Evolutionary conservation across 1,140 invertebrate genomes (phyloP).

Genomic region (Drosophila aff.): DNA sequence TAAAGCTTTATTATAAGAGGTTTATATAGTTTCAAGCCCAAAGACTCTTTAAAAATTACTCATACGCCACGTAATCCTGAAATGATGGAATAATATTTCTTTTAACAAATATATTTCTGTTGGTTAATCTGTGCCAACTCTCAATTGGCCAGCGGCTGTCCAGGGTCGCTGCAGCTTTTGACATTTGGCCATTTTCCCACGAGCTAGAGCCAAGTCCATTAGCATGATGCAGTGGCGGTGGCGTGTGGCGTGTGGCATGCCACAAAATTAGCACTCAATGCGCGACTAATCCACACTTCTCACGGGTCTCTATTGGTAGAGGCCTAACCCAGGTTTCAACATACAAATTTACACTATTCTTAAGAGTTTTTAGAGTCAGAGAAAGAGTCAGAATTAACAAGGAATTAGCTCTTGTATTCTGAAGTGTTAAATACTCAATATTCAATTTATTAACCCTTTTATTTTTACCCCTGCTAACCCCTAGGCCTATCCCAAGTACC

Average conservation of each 20-base stretch:
- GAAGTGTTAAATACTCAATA: background rate
- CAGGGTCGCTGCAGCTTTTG: constrained; percentile 57
- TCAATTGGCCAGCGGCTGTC: constrained; percentile 25
- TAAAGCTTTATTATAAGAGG: background rate
- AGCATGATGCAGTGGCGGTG: constrained; percentile 32
- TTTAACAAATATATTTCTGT: background rate
- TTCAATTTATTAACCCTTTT: background rate
- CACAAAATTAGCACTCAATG: constrained; percentile 55
- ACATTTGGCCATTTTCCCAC: constrained; percentile 70
- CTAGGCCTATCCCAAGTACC: constrained; percentile 86
- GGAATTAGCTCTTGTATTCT: too few species aligned
- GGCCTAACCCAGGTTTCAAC: constrained; percentile 86
- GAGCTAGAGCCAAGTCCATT: constrained; percentile 40
- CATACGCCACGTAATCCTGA: background rate
- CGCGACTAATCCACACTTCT: constrained; percentile 34
- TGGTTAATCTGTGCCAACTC: background rate
- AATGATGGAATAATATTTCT: background rate
- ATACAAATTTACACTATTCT: constrained; percentile 62
- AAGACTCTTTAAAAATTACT: background rate
- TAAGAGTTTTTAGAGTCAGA: background rate
- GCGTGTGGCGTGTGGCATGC: constrained; percentile 57
- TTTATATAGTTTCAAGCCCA: background rate
- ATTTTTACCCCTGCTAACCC: background rate
- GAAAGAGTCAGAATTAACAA: background rate
- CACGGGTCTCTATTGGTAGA: constrained; percentile 35